Evolutionary conservation across 1,140 invertebrate species (phyloP).

Genomic region (Drosophila seguyi): DNA sequence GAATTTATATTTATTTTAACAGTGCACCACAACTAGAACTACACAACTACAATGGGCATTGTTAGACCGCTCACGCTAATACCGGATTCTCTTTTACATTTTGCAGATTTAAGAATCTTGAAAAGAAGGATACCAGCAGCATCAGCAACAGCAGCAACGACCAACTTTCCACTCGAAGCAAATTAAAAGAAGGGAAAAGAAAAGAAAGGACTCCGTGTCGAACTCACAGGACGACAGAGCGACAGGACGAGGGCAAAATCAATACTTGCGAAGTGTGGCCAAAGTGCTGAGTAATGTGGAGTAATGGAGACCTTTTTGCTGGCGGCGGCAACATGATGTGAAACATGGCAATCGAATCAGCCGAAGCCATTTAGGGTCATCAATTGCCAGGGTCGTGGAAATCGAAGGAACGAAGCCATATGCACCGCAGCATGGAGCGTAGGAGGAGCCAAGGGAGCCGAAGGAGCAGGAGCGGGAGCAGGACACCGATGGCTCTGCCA

Average conservation of each 20-base stretch:
- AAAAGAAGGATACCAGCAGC: constrained; percentile 38
- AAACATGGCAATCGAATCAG: constrained; percentile 83
- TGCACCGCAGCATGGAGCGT: constrained; percentile 64
- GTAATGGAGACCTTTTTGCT: constrained; percentile 80
- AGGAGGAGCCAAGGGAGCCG: constrained; percentile 5
- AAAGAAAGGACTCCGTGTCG: constrained; percentile 14
- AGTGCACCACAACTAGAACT: constrained; percentile 23
- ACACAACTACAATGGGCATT: constrained; percentile 65
- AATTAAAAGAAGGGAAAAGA: constrained; percentile 48
- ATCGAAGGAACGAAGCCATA: constrained; percentile 27
- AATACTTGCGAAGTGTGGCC: constrained; percentile 64
- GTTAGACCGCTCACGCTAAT: constrained; percentile 62
- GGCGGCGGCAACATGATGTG: constrained; percentile 79
- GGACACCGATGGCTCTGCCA: constrained; percentile 47
- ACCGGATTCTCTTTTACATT: constrained; percentile 57
- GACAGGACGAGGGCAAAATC: constrained; percentile 38
- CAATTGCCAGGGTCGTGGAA: constrained; percentile 74
- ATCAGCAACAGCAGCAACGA: constrained; percentile 1
- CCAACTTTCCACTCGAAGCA: constrained; percentile 31
- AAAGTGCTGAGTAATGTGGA: constrained; percentile 80
- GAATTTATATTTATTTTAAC: neutral
- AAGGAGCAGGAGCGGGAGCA: constrained; percentile 6
- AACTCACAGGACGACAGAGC: constrained; percentile 12
- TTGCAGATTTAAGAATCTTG: constrained; percentile 55
- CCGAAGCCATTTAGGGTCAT: constrained; percentile 82